Conservation (phyloP, 1,140 invertebrate species). For the Conopomorpha cramerella region DNA sequence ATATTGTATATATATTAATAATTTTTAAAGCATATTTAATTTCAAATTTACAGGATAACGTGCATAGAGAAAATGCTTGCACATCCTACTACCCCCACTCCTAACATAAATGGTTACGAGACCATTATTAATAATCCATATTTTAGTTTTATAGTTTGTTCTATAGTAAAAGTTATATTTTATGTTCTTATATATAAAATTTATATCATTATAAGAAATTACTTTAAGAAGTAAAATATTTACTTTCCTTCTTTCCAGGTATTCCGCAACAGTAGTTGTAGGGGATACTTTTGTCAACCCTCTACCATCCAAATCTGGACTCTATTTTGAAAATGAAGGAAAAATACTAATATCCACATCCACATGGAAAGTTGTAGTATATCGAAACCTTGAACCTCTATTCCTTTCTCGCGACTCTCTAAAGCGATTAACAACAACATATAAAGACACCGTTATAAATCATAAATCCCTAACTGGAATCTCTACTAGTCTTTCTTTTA, state of each 20-base stretch:
- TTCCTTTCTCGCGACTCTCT: constrained; percentile 10
- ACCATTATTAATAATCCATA: constrained; percentile 10
- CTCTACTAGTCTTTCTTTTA: no score
- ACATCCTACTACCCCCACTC: not conserved
- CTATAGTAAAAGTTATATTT: constrained; percentile 9
- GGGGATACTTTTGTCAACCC: not conserved
- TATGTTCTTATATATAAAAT: constrained; percentile 10
- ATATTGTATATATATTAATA: not conserved
- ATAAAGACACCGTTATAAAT: no score
- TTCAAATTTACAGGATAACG: not conserved
- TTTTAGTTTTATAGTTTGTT: constrained; percentile 13
- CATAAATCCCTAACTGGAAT: no score
- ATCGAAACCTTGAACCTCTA: constrained; percentile 10
- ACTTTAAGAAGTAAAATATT: constrained; percentile 3
- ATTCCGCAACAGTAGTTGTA: not conserved
- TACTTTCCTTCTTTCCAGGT: constrained; percentile 6
- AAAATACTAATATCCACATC: constrained; percentile 5
- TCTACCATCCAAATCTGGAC: constrained; percentile 2
- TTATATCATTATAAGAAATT: constrained; percentile 6
- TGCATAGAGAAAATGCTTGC: not conserved
- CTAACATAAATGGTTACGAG: not conserved
- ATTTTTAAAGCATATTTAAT: not conserved
- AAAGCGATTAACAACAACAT: constrained; percentile 5
- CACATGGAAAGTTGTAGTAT: constrained; percentile 13
- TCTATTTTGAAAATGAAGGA: constrained; percentile 8